A percentile compares a stretch with the other conserved stretches of the same genome.
Evolutionary conservation across 2,888 invertebrate genomes (phyloP).

Genomic region (Idaea aversata): DNA sequence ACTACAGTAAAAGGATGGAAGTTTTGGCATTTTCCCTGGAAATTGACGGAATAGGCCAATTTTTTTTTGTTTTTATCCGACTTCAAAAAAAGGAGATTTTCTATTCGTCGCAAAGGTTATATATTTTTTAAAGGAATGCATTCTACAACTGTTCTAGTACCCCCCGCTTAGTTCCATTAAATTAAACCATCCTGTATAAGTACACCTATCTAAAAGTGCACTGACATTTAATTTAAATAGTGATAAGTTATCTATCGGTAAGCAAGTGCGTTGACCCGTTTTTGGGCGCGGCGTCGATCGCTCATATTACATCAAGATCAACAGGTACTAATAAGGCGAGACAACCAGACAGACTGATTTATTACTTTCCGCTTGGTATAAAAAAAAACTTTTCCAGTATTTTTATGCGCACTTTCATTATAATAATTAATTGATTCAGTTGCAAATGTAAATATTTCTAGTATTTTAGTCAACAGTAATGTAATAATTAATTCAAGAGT

Average conservation of each 20-base stretch:
- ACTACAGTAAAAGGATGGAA: too few species aligned
- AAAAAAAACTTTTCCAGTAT: not conserved
- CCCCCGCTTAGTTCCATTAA: too few species aligned
- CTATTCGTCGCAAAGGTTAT: too few species aligned
- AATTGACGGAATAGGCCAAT: too few species aligned
- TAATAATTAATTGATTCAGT: too few species aligned
- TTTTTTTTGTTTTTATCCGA: too few species aligned
- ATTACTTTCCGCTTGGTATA: not conserved
- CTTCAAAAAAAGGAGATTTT: too few species aligned
- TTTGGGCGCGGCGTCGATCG: constrained; percentile 19
- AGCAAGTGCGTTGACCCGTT: constrained; percentile 19
- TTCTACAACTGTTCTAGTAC: too few species aligned
- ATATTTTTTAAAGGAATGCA: too few species aligned
- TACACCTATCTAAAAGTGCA: not conserved
- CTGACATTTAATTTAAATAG: constrained; percentile 8
- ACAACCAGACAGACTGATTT: constrained; percentile 1
- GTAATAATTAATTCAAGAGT: not conserved
- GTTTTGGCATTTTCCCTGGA: too few species aligned
- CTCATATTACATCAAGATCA: constrained; percentile 24
- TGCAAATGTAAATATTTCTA: not conserved
- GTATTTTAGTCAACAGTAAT: not conserved
- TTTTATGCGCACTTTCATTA: not conserved
- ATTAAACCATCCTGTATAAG: too few species aligned
- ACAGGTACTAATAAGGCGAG: constrained; percentile 6
- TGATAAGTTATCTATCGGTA: constrained; percentile 12